A percentile compares a stretch with the other conserved stretches of the same genome.
These are phyloP conservation scores for Polyergus mexicanus DNA, from an alignment of 1,140 invertebrate genomes.

Conservation along the genomic window DNA sequence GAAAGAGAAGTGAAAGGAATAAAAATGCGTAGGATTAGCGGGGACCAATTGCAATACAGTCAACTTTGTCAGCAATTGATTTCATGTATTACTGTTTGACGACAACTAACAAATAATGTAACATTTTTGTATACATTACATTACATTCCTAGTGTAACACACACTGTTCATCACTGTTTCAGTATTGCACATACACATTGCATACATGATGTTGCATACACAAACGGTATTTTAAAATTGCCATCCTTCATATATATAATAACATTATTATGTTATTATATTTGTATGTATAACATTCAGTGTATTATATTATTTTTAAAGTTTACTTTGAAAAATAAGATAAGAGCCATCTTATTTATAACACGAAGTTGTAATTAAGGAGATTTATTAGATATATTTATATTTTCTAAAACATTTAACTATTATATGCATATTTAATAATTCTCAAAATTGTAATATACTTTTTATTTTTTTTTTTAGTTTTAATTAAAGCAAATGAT, in stretches of 20 bases:
- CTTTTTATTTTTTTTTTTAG: conserved; percentile 22
- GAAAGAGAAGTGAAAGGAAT: conserved; percentile 93
- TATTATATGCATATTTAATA: conserved; percentile 36
- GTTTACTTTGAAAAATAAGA: conserved; percentile 43
- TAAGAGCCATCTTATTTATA: conserved; percentile 37
- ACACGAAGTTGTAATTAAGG: conserved; percentile 16
- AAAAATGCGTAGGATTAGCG: conserved; percentile 96
- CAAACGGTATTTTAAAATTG: conserved; percentile 75
- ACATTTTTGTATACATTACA: conserved; percentile 78
- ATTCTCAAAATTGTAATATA: conserved; percentile 15
- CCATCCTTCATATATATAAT: conserved; percentile 63
- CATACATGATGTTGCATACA: conserved; percentile 69
- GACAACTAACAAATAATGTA: conserved; percentile 80
- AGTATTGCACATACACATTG: conserved; percentile 82
- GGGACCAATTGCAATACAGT: conserved; percentile 96
- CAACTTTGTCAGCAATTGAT: conserved; percentile 96
- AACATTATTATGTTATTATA: conserved; percentile 67
- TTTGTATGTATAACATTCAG: conserved; percentile 76
- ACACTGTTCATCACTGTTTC: conserved; percentile 74
- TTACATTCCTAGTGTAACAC: conserved; percentile 84
- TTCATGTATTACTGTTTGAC: conserved; percentile 93
- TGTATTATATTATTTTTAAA: conserved; percentile 68
- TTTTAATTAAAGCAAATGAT: not conserved
- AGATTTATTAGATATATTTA: conserved; percentile 31
- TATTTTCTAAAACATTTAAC: conserved; percentile 31